Conservation (phyloP, 2,113 vertebrate species). For the Austrofundulus limnaeus region DNA sequence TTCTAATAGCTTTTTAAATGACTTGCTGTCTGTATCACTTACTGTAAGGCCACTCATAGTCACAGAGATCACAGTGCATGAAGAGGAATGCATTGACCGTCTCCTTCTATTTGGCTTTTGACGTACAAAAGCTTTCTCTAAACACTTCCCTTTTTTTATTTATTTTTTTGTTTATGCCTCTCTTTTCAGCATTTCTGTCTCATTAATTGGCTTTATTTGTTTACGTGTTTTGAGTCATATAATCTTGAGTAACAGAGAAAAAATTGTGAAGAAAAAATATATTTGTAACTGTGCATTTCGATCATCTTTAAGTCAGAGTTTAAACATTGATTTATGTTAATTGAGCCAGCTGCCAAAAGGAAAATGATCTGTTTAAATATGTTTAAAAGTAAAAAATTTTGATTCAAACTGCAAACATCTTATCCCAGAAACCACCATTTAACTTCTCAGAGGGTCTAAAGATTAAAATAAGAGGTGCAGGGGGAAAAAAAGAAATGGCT, state of each 20-base stretch:
- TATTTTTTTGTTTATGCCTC: background rate
- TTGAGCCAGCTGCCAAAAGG: background rate
- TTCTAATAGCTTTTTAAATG: constrained; percentile 76
- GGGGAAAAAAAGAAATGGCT: too few relatives aligned
- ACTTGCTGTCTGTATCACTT: constrained; percentile 63
- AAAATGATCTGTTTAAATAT: too few relatives aligned
- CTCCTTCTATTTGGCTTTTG: constrained; percentile 33
- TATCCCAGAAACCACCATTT: too few relatives aligned
- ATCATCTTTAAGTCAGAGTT: background rate
- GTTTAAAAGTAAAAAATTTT: too few relatives aligned
- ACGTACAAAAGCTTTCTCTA: constrained; percentile 8
- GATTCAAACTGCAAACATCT: too few relatives aligned
- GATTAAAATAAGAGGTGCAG: too few relatives aligned
- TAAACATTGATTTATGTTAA: background rate
- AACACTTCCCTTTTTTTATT: background rate
- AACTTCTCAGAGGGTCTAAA: too few relatives aligned
- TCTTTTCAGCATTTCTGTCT: constrained; percentile 12
- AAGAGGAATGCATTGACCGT: constrained; percentile 33
- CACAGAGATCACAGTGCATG: constrained; percentile 27
- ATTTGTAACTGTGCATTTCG: background rate
- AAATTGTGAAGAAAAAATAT: background rate
- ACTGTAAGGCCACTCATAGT: constrained; percentile 43
- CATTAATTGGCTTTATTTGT: constrained; percentile 16
- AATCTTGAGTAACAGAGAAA: background rate
- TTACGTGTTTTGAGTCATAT: constrained; percentile 7